Evolutionary conservation across 2,888 invertebrate genomes (phyloP).

Genomic region (Eucera pruinosa): DNA sequence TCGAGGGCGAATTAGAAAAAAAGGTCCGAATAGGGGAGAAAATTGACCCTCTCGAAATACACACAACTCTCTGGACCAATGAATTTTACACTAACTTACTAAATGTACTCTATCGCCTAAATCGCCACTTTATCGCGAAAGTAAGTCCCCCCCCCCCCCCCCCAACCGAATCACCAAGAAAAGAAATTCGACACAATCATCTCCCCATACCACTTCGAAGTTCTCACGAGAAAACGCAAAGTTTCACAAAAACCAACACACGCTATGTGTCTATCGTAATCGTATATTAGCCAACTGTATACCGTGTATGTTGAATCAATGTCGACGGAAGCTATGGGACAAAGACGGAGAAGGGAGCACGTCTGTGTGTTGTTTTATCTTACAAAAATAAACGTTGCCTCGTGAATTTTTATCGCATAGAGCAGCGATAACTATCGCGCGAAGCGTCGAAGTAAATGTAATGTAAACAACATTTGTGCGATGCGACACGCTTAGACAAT

Average conservation of each 20-base stretch:
- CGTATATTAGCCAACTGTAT: conserved; percentile 58
- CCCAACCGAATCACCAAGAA: no score
- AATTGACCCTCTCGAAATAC: conserved; percentile 46
- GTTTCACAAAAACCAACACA: conserved; percentile 15
- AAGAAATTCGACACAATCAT: no score
- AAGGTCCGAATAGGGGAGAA: conserved; percentile 22
- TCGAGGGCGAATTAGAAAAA: not conserved
- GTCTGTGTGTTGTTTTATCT: conserved; percentile 14
- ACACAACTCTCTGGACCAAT: conserved; percentile 81
- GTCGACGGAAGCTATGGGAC: conserved; percentile 10
- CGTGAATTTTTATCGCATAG: no score
- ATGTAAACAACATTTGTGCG: not conserved
- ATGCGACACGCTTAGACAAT: not conserved
- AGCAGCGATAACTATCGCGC: no score
- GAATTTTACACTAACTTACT: conserved; percentile 82
- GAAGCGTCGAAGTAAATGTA: no score
- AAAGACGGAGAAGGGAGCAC: conserved; percentile 28
- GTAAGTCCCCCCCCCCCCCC: conserved; percentile 29
- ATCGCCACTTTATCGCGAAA: conserved; percentile 41
- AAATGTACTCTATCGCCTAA: conserved; percentile 70
- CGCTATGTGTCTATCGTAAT: conserved; percentile 64
- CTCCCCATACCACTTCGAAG: no score
- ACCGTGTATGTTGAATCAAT: conserved; percentile 40
- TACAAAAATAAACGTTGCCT: not conserved
- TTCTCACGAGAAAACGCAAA: not conserved